Conservation (phyloP, 2,888 invertebrate species). For the Monoplex corrugatus region DNA sequence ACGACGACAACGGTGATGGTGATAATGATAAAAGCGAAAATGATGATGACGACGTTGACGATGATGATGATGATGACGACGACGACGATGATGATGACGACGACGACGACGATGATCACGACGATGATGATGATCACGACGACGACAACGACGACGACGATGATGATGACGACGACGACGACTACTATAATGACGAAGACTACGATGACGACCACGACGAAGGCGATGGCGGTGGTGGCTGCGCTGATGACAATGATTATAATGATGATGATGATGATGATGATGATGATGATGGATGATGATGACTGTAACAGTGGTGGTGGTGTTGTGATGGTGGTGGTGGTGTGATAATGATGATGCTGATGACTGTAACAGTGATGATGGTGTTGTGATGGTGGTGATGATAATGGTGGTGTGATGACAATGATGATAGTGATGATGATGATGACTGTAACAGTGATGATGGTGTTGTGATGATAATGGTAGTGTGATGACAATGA, state of each 20-base stretch:
- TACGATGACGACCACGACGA: too few relatives aligned
- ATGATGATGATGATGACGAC: neutral
- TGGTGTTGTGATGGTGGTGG: too few relatives aligned
- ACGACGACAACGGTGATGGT: neutral
- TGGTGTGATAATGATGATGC: conserved; percentile 17
- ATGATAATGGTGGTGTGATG: too few relatives aligned
- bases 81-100: neutral
- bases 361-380: neutral
- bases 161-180: too few relatives aligned
- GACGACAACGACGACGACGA: neutral
- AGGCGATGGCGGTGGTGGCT: too few relatives aligned
- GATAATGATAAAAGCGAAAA: neutral
- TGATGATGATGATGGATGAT: conserved; percentile 5
- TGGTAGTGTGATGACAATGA: neutral
- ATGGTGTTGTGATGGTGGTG: too few relatives aligned
- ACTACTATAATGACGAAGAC: too few relatives aligned
- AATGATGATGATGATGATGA: too few relatives aligned
- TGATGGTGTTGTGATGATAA: neutral
- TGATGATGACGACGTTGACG: neutral
- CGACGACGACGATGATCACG: neutral
- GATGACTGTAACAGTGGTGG: neutral
- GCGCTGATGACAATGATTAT: too few relatives aligned
- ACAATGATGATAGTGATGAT: neutral
- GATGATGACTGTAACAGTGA: neutral
- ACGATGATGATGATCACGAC: neutral